Conservation (phyloP, 2,888 invertebrate genomes). For the Sminthurinus aureus region DNA sequence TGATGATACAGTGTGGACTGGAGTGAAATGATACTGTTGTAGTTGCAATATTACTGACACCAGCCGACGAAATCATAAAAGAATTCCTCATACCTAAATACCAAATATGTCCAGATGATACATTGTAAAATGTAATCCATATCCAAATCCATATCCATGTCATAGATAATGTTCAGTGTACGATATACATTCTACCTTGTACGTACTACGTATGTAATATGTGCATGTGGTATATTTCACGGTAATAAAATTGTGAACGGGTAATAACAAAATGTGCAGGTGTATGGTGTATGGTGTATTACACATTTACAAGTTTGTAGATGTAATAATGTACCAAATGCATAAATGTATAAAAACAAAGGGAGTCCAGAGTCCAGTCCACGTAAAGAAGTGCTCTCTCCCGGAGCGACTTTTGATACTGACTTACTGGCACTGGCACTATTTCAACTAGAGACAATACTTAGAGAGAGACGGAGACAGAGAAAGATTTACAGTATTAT, state of each 20-base stretch:
- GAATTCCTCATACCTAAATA: no score
- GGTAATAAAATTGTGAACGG: neutral
- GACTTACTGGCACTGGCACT: neutral
- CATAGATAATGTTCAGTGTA: no score
- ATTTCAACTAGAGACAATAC: no score
- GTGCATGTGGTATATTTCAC: neutral
- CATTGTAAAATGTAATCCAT: neutral
- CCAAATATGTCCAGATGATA: no score
- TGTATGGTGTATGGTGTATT: neutral
- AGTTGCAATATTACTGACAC: no score
- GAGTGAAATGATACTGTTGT: no score
- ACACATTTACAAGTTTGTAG: no score
- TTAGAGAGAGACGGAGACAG: no score
- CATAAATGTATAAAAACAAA: neutral
- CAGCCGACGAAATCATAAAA: no score
- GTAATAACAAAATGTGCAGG: neutral
- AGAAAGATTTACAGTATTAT: conserved; percentile 12
- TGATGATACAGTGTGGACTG: no score
- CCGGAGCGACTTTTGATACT: conserved; percentile 25
- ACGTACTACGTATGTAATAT: neutral
- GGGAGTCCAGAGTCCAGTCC: conserved; percentile 1
- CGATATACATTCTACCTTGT: neutral
- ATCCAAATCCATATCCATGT: neutral
- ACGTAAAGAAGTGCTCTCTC: conserved; percentile 1
- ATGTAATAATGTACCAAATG: no score